Evolutionary conservation across 2,888 invertebrate genomes (phyloP).

Genomic region (Cataglyphis livida): DNA sequence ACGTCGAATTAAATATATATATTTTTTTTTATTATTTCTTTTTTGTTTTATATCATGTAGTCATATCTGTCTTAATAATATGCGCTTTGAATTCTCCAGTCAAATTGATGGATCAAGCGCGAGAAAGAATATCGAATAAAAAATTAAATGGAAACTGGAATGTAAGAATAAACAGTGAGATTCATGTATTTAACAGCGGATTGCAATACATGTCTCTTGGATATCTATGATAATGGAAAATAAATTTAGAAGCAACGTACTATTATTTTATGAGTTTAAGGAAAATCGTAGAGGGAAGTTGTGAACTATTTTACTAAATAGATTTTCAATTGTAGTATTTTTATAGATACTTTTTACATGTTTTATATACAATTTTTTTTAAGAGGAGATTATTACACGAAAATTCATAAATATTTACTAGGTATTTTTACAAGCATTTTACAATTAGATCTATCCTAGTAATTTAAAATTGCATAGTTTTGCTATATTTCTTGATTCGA

Average conservation of each 20-base stretch:
- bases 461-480: constrained; percentile 1
- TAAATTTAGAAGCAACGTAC: constrained; percentile 3
- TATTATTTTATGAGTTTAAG: constrained; percentile 36
- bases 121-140: background rate
- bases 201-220: constrained; percentile 5
- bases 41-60: constrained; percentile 8
- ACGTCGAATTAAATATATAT: background rate
- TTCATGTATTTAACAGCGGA: constrained; percentile 15
- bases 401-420: constrained; percentile 14
- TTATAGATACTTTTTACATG: constrained; percentile 39
- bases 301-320: background rate
- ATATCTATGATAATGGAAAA: constrained; percentile 19
- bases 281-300: background rate
- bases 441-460: background rate
- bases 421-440: constrained; percentile 15
- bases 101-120: background rate
- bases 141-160: background rate
- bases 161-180: background rate
- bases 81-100: constrained; percentile 20
- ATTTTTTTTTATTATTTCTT: background rate
- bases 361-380: constrained; percentile 4
- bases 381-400: background rate
- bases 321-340: constrained; percentile 32
- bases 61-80: constrained; percentile 5
- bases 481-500: background rate